phyloP scores from a whole-genome alignment of 37 sponge, comb jelly and placozoan species.

The Spongilla lacustris region DNA sequence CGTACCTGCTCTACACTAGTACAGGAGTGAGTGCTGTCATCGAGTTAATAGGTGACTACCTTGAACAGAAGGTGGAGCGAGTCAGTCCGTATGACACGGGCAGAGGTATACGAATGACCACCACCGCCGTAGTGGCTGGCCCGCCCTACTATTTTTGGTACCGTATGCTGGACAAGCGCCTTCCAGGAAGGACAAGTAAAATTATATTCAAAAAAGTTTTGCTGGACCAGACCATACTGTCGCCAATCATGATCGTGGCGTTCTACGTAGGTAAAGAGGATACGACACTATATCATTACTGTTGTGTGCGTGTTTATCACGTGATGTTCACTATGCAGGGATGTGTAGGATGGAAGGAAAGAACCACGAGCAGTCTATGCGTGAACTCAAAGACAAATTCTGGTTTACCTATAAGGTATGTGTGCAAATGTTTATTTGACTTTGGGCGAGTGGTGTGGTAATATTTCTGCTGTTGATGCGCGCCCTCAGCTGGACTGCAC shows the following conservation, averaged over 20 bases:
- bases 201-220: conserved; percentile 46
- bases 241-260: conserved; percentile 13
- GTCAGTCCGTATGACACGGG: conserved; percentile 36
- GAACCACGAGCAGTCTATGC: conserved; percentile 24
- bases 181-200: conserved; percentile 6
- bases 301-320: background rate
- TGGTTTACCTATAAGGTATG: conserved; percentile 51
- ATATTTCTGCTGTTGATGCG: background rate
- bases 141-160: conserved; percentile 55
- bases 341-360: conserved; percentile 68
- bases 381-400: conserved; percentile 60
- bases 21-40: conserved; percentile 13
- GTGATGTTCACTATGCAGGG: conserved; percentile 5
- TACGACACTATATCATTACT: no score
- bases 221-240: conserved; percentile 47
- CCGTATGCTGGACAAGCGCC: conserved; percentile 34
- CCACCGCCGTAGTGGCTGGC: conserved; percentile 41
- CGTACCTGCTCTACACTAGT: conserved; percentile 61
- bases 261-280: conserved; percentile 55
- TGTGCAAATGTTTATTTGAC: no score
- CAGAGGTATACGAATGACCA: conserved; percentile 41
- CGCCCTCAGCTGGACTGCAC: conserved; percentile 41
- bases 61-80: conserved; percentile 60
- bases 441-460: no score
- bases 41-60: conserved; percentile 55